Conservation (phyloP, 2,888 invertebrate genomes). For the Eledona agricola region DNA sequence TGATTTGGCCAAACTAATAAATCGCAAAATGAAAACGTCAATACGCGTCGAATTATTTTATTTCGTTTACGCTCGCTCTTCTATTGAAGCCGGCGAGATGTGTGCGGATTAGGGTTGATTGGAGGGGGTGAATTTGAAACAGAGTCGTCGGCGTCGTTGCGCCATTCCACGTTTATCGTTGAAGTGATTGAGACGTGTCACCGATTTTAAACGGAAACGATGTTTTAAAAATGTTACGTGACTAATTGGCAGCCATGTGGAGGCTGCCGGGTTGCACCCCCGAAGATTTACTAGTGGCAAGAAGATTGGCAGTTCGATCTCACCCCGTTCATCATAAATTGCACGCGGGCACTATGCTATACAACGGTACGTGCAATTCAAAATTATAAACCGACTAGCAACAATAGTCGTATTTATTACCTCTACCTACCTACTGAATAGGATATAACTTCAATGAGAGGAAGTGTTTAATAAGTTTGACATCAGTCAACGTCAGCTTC, state of each 20-base stretch:
- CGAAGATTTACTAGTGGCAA: constrained; percentile 61
- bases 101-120: constrained; percentile 22
- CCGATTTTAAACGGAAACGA: constrained; percentile 9
- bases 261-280: constrained; percentile 62
- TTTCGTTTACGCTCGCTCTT: no score
- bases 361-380: constrained; percentile 64
- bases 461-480: no score
- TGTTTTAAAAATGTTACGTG: constrained; percentile 45
- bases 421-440: no score
- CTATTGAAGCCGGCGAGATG: no score
- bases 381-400: no score
- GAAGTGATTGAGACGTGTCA: constrained; percentile 12
- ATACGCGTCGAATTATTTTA: no score
- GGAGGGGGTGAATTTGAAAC: constrained; percentile 32
- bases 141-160: constrained; percentile 40
- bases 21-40: no score
- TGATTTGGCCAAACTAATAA: no score
- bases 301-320: constrained; percentile 59
- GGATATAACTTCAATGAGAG: no score
- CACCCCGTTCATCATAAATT: constrained; percentile 65
- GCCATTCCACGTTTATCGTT: constrained; percentile 42
- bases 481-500: no score
- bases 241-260: constrained; percentile 60
- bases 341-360: constrained; percentile 65
- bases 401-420: no score